Evolutionary conservation across 2,888 invertebrate genomes (phyloP).

Genomic region (Lasioglossum morio): DNA sequence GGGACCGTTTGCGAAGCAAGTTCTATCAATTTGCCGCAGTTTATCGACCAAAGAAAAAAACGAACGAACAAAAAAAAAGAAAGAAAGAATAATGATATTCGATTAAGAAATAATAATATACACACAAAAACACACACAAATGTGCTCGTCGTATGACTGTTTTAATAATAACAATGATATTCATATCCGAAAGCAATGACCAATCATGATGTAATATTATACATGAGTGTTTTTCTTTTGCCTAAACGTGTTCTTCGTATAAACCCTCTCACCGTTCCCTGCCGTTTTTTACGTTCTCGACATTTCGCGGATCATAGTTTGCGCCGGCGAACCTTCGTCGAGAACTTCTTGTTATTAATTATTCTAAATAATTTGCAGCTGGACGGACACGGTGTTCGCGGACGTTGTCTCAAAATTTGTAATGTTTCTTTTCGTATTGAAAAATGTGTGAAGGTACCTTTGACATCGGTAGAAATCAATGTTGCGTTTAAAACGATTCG

Average conservation of each 20-base stretch:
- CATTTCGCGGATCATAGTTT: background rate
- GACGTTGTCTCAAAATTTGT: background rate
- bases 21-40: slow-evolving; percentile 67
- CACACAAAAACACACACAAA: slow-evolving; percentile 35
- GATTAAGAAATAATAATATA: slow-evolving; percentile 8
- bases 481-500: no score
- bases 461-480: no score
- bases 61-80: slow-evolving; percentile 42
- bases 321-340: background rate
- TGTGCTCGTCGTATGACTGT: slow-evolving; percentile 68
- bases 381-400: background rate
- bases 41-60: slow-evolving; percentile 71
- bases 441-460: no score
- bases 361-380: background rate
- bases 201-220: slow-evolving; percentile 59
- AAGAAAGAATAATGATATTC: slow-evolving; percentile 23
- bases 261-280: slow-evolving; percentile 30
- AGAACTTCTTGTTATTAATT: background rate
- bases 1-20: slow-evolving; percentile 72
- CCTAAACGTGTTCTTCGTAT: slow-evolving; percentile 45
- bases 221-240: slow-evolving; percentile 51
- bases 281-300: background rate
- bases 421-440: background rate
- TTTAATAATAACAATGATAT: slow-evolving; percentile 67
- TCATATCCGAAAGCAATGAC: slow-evolving; percentile 61